A percentile compares a stretch with the other conserved stretches of the same genome.
Evolutionary conservation across 2,113 vertebrate genomes (phyloP).

Genomic region (Cavia aperea): DNA sequence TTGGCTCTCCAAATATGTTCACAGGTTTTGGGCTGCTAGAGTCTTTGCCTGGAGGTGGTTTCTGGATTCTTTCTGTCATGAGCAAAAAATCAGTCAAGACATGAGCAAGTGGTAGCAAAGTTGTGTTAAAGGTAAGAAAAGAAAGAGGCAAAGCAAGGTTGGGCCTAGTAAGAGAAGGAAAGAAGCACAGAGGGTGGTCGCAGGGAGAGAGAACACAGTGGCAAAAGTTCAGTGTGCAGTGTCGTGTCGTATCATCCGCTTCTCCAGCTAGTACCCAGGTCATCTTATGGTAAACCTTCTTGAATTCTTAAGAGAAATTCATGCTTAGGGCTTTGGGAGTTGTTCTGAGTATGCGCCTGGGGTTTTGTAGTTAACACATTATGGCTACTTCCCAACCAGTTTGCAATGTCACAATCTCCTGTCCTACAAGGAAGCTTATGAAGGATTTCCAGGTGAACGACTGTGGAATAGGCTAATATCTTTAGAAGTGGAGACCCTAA

Average conservation of each 20-base stretch:
- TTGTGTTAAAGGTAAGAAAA: neutral
- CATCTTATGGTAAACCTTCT: neutral
- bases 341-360: neutral
- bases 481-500: neutral
- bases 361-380: neutral
- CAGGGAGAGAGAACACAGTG: neutral
- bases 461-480: neutral
- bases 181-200: neutral
- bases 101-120: neutral
- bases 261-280: neutral
- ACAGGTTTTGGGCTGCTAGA: neutral
- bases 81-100: neutral
- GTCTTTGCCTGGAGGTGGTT: neutral
- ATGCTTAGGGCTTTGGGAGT: neutral
- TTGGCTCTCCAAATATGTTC: too few species aligned
- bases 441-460: neutral
- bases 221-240: neutral
- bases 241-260: neutral
- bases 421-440: neutral
- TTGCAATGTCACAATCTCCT: neutral
- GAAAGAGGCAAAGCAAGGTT: neutral
- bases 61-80: neutral
- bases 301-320: neutral
- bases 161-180: neutral
- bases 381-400: neutral